phyloP scores from a whole-genome alignment of 2,113 vertebrate genomes.

The Megaceryle maxima region DNA sequence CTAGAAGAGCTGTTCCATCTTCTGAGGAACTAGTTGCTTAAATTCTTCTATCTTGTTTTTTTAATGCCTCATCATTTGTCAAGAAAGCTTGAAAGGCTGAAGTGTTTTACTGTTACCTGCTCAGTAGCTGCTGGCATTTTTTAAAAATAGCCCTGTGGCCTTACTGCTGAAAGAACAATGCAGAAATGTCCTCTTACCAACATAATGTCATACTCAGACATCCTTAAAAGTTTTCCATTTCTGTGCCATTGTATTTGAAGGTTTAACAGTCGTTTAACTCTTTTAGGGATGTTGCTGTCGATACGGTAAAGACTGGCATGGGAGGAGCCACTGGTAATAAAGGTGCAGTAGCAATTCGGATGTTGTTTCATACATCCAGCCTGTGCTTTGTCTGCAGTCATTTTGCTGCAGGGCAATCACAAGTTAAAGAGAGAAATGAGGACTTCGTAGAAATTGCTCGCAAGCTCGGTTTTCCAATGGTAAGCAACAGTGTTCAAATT shows the following conservation, averaged over 20 bases:
- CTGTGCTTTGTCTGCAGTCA: conserved; percentile 98
- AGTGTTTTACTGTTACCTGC: not conserved
- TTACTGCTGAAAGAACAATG: not conserved
- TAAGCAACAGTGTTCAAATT: conserved; percentile 55
- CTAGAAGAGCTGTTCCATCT: not conserved
- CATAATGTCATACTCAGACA: not conserved
- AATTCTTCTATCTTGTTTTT: not conserved
- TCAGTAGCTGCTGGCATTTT: not conserved
- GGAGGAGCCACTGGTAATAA: conserved; percentile 98
- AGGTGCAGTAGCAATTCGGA: conserved; percentile 93
- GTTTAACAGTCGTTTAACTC: not conserved
- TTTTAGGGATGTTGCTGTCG: conserved; percentile 92
- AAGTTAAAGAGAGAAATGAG: conserved; percentile 97
- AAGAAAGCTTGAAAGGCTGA: not conserved
- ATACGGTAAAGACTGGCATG: conserved; percentile 98
- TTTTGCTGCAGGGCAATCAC: conserved; percentile 96
- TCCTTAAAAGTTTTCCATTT: not conserved
- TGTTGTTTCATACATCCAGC: conserved; percentile 97
- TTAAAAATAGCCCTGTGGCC: not conserved
- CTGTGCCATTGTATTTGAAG: not conserved
- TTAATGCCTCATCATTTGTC: not conserved
- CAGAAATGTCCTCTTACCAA: not conserved
- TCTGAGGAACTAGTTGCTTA: not conserved
- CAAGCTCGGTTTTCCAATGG: conserved; percentile 95
- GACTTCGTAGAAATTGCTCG: conserved; percentile 95